Percentiles rank a stretch among this genome's conserved stretches.
Conservation (phyloP, 2,888 invertebrate species). For the Nipponacmea schrenckii region DNA sequence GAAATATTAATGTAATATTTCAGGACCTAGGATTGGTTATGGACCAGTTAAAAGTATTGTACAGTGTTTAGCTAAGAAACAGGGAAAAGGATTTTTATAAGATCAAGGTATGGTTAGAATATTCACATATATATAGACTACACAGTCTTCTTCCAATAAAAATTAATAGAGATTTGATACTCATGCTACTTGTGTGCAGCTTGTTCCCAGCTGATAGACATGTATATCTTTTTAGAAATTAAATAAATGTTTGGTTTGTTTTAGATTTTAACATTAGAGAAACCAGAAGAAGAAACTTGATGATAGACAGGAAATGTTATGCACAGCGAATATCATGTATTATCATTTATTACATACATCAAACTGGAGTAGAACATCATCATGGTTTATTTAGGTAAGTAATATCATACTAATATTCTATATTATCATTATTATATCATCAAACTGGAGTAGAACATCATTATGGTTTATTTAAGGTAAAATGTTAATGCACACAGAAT, state of each 20-base stretch:
- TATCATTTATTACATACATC: conserved; percentile 73
- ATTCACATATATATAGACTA: too few species aligned
- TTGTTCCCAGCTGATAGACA: too few species aligned
- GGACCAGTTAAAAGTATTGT: conserved; percentile 82
- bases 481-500: conserved; percentile 78
- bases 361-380: conserved; percentile 80
- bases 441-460: conserved; percentile 81
- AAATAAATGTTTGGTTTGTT: conserved; percentile 1
- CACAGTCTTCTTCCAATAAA: too few species aligned
- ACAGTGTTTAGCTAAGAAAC: conserved; percentile 79
- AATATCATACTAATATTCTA: conserved; percentile 58
- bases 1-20: conserved; percentile 3
- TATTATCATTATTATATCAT: conserved; percentile 77
- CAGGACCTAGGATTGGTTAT: conserved; percentile 77
- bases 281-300: conserved; percentile 73
- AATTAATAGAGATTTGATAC: too few species aligned
- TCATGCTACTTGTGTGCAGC: too few species aligned
- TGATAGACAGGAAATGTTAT: conserved; percentile 82
- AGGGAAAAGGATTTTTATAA: conserved; percentile 78
- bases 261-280: conserved; percentile 63
- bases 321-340: conserved; percentile 80
- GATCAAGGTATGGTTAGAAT: conserved; percentile 74
- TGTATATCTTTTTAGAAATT: too few species aligned
- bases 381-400: conserved; percentile 81
- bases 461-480: conserved; percentile 81